Evolutionary conservation across 2,113 vertebrate genomes (phyloP).

Genomic region (Oryzias javanicus): DNA sequence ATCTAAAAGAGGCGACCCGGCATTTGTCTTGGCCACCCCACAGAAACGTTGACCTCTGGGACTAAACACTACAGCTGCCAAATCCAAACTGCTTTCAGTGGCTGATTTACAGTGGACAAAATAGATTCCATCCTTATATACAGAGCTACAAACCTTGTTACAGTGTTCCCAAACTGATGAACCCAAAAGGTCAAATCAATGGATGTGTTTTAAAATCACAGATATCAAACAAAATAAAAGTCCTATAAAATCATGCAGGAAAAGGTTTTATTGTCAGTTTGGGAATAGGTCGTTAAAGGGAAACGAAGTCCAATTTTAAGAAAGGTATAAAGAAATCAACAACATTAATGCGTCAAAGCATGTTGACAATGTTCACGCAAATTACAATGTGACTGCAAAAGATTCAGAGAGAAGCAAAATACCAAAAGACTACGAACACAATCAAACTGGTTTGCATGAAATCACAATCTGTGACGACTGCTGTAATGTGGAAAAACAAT

Average conservation of each 20-base stretch:
- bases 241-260: constrained; percentile 77
- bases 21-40: constrained; percentile 58
- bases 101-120: constrained; percentile 83
- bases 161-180: constrained; percentile 76
- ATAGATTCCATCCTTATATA: constrained; percentile 84
- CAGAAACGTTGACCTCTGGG: constrained; percentile 58
- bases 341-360: constrained; percentile 52
- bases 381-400: constrained; percentile 79
- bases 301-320: constrained; percentile 57
- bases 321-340: constrained; percentile 19
- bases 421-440: constrained; percentile 73
- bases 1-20: constrained; percentile 27
- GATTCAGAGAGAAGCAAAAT: constrained; percentile 71
- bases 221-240: constrained; percentile 64
- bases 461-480: constrained; percentile 67
- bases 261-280: constrained; percentile 70
- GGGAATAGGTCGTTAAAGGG: constrained; percentile 76
- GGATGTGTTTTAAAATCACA: constrained; percentile 61
- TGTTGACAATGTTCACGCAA: constrained; percentile 72
- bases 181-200: constrained; percentile 49
- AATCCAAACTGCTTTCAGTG: constrained; percentile 88
- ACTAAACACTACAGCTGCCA: constrained; percentile 83
- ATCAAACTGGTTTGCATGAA: constrained; percentile 70
- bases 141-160: constrained; percentile 85
- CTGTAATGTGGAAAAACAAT: constrained; percentile 59